Base-by-base conservation (phyloP, 2,888 invertebrate genomes). In the Troides aeacus region DNA sequence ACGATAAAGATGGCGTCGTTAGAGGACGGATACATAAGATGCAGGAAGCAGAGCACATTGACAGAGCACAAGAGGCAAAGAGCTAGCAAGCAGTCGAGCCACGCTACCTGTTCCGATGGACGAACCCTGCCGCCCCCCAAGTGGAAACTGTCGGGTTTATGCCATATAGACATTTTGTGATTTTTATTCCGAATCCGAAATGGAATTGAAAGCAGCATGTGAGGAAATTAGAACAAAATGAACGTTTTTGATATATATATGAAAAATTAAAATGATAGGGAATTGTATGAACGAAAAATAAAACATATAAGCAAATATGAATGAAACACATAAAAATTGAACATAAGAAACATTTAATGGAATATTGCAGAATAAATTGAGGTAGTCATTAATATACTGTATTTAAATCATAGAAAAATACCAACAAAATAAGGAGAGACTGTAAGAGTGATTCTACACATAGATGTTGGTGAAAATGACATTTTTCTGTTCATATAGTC, bases 91-190 rank as follows among this genome's bases (percentile, higher is more conserved):
- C 95, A 93, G 93, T 95, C 95, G 87, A 94, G 94, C 94, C 95
- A 95, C 94, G 95, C 95, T 96, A 96, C 96, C 96, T 96, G 95
- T 93, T 95, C 95, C 92, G 95, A 95, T 94, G 90, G 88, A 88
- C 94, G 93, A 92, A 88, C 90, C 93, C 94, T 92, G 83, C 84
- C 80, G 76, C 83, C 84, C 74, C 92, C 92, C 88, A 93, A 87
- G 85, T 93, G 93, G 87, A 90, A 93, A 89, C 93, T 93, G 93
- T 87, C 85, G 77, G 76, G 80, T 81, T 78, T 81, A 81, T 82
- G 82, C 84, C 46, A 46, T 46, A 46, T 15, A 46, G 85, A 83
- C 81, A 70, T 77, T 74, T 76, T 76, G 78, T 79, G 75, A 78
- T 78, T 80, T 81, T 80, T 79, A 80, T 81, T 77, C 79, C 81